phyloP scores from a whole-genome alignment of 2,797 vertebrate species.

The Molossus alvarezi region DNA sequence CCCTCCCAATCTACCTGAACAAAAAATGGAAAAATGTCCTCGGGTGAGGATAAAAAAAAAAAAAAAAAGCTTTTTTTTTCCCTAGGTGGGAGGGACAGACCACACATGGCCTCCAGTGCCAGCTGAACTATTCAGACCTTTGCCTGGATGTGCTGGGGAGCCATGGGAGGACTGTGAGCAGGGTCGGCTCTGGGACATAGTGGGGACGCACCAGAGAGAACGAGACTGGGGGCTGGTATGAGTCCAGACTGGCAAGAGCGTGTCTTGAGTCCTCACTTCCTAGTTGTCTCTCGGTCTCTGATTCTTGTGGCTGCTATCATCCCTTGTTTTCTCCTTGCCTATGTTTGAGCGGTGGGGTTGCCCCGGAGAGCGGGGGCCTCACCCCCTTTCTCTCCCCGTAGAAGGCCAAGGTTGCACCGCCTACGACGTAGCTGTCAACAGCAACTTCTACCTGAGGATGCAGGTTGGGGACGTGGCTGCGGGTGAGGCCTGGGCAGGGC shows the following conservation, averaged over 20 bases:
- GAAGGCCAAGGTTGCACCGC: slow-evolving; percentile 94
- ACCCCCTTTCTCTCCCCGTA: slow-evolving; percentile 75
- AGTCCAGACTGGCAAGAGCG: background rate
- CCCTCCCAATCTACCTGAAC: no score
- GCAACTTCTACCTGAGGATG: slow-evolving; percentile 93
- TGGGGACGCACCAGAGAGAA: background rate
- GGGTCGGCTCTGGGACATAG: background rate
- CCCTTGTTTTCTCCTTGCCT: background rate
- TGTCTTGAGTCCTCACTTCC: background rate
- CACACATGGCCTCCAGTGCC: background rate
- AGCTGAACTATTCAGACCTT: background rate
- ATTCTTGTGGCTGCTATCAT: background rate
- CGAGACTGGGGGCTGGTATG: background rate
- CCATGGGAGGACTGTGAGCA: background rate
- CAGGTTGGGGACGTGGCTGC: slow-evolving; percentile 88
- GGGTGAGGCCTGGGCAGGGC: slow-evolving; percentile 19
- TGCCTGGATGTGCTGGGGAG: no score
- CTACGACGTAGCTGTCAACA: slow-evolving; percentile 95
- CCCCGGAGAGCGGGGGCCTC: background rate
- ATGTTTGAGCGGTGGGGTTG: background rate
- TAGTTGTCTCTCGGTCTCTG: background rate
- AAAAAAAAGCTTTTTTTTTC: no score
- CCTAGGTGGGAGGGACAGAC: background rate
- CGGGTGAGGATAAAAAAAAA: no score
- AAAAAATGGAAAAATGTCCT: no score